Conservation (phyloP, 2,113 vertebrate genomes). For the Urocynchramus pylzowi region DNA sequence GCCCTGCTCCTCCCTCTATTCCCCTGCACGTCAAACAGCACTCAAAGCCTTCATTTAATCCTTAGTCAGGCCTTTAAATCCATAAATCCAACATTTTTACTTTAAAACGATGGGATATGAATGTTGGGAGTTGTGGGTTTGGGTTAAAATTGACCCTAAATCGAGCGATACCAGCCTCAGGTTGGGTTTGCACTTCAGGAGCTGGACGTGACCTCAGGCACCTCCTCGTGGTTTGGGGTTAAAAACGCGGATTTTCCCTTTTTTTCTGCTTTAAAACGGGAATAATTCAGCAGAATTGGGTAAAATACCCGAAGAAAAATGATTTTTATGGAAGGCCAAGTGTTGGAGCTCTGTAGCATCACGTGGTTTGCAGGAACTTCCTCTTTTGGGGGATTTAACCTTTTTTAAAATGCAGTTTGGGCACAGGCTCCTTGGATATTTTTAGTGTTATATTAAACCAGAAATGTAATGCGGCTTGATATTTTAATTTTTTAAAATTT, state of each 20-base stretch:
- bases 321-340: background rate
- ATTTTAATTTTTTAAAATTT: fast-evolving
- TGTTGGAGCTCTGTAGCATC: fast-evolving
- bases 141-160: fast-evolving
- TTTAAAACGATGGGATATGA: fast-evolving
- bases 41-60: fast-evolving
- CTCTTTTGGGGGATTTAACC: fast-evolving
- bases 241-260: fast-evolving
- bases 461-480: fast-evolving
- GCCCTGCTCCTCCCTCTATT: fast-evolving
- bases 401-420: fast-evolving
- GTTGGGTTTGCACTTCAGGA: background rate
- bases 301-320: fast-evolving
- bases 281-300: too few relatives aligned
- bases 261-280: fast-evolving
- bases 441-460: background rate
- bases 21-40: fast-evolving
- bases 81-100: fast-evolving
- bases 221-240: background rate
- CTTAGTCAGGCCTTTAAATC: fast-evolving
- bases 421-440: fast-evolving
- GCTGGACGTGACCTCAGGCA: background rate
- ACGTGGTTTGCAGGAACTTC: background rate
- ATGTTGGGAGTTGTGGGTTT: fast-evolving
- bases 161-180: fast-evolving